Evolutionary conservation across 2,888 invertebrate genomes (phyloP).

Genomic region (Drosophila lacicola): DNA sequence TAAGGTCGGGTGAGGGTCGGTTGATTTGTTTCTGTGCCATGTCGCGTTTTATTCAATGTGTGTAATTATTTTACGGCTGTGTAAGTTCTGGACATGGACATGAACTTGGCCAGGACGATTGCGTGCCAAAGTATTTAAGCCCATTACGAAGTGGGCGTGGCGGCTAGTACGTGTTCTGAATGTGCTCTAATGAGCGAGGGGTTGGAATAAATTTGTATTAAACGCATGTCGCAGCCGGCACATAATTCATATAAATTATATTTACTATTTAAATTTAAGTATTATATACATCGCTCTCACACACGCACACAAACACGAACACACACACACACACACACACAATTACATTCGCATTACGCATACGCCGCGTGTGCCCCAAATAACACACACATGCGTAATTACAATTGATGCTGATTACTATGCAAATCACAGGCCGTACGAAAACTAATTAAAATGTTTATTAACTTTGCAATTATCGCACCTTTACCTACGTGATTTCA

Average conservation of each 20-base stretch:
- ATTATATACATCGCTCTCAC: slow-evolving; percentile 45
- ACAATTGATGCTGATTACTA: slow-evolving; percentile 69
- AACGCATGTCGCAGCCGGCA: slow-evolving; percentile 45
- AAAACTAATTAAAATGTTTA: slow-evolving; percentile 79
- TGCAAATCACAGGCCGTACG: slow-evolving; percentile 52
- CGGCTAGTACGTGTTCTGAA: slow-evolving; percentile 58
- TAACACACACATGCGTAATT: slow-evolving; percentile 51
- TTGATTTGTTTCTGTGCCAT: slow-evolving; percentile 42
- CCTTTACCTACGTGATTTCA: slow-evolving; percentile 44
- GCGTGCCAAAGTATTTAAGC: slow-evolving; percentile 62
- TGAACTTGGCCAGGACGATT: slow-evolving; percentile 39
- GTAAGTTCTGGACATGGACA: slow-evolving; percentile 33
- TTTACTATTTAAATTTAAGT: slow-evolving; percentile 74
- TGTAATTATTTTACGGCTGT: slow-evolving; percentile 72
- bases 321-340: neutral
- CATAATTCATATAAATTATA: slow-evolving; percentile 71
- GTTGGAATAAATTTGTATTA: slow-evolving; percentile 55
- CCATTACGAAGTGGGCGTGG: slow-evolving; percentile 44
- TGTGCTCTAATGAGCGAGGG: slow-evolving; percentile 56
- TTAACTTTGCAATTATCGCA: slow-evolving; percentile 72
- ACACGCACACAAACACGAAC: slow-evolving; percentile 5
- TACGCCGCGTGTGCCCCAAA: slow-evolving; percentile 44
- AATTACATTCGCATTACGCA: slow-evolving; percentile 44
- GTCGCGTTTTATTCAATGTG: slow-evolving; percentile 70
- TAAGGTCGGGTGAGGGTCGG: neutral